Base-by-base conservation (phyloP, 2,888 invertebrate genomes). In the Psococerastis gibbosa region DNA sequence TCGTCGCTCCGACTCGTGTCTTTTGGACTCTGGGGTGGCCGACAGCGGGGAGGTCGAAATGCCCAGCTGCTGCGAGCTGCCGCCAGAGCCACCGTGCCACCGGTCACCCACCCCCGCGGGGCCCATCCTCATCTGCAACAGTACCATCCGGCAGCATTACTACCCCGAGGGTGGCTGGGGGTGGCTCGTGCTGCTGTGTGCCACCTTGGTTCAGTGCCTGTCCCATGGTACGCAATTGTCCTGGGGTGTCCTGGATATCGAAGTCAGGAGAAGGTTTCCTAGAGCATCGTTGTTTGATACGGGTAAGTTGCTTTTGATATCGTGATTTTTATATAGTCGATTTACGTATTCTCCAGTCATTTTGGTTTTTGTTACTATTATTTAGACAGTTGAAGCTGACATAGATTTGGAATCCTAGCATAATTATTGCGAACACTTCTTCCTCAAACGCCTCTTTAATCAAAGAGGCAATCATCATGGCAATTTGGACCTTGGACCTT, bases 81-180 rank as follows among this genome's bases (percentile, higher is more conserved):
- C 47, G 15, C 18, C 35, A 3, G 34, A 33, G 17, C 22, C 9
- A 9, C 42, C 4, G 31, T 15, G 22, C 18, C 11, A 32, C 35
- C 8, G 35, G 22, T 23, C 20, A 22, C 23, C 45, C 49, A 15
- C 52, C 50, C 38, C 38, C 6, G n/a, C n/a, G n/a, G 38, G 38
- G 4, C 17, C 38, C n/a, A 11, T 38, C 20, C 22, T 38, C 20
- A 20, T 38, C 6, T 38, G 38, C 38, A 38, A 13, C 38, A 38
- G 53, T 48, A 67, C 67, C 42, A 60, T 68, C 47, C 59, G 78
- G 50, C 78, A 82, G 54, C 81, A 85, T 56, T 84, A 84, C 62
- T 85, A 84, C 61, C 84, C 84, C 23, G 85, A 85, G 61, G 83
- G 83, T 5, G 84, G 83, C 1, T 85, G 84, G 84, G 87, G 85